phyloP scores from a whole-genome alignment of 2,797 vertebrate genomes.

The Carapus acus region DNA sequence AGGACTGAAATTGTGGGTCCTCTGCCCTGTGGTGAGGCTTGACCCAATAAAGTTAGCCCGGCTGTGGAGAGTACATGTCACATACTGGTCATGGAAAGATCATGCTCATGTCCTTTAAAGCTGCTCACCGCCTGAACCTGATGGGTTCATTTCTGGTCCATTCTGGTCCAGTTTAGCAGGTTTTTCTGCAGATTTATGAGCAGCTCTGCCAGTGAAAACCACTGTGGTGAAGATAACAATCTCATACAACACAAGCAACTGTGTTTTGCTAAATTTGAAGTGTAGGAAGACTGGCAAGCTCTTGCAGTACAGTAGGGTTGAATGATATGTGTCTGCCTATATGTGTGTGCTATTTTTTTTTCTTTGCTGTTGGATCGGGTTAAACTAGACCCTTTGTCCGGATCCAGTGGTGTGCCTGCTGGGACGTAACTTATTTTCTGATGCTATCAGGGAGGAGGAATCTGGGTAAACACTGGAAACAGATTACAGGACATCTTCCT shows the following conservation, averaged over 20 bases:
- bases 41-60: no score
- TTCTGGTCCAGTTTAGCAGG: no score
- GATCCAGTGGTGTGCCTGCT: slow-evolving; percentile 59
- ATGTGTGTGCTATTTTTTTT: slow-evolving; percentile 26
- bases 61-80: no score
- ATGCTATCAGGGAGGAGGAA: slow-evolving; percentile 69
- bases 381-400: slow-evolving; percentile 52
- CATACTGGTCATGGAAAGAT: no score
- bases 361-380: slow-evolving; percentile 36
- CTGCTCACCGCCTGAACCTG: no score
- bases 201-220: no score
- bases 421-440: slow-evolving; percentile 68
- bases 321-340: slow-evolving; percentile 18
- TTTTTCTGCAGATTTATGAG: no score
- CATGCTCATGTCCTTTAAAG: no score
- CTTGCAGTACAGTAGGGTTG: slow-evolving; percentile 28
- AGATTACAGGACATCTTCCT: slow-evolving; percentile 64
- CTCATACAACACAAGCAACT: not conserved
- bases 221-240: not conserved
- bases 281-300: slow-evolving; percentile 42
- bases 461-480: slow-evolving; percentile 70
- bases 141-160: no score
- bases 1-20: no score
- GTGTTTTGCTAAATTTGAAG: slow-evolving; percentile 13
- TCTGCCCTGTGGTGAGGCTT: no score